phyloP scores from a whole-genome alignment of 2,113 vertebrate species.

The Danionella cerebrum region DNA sequence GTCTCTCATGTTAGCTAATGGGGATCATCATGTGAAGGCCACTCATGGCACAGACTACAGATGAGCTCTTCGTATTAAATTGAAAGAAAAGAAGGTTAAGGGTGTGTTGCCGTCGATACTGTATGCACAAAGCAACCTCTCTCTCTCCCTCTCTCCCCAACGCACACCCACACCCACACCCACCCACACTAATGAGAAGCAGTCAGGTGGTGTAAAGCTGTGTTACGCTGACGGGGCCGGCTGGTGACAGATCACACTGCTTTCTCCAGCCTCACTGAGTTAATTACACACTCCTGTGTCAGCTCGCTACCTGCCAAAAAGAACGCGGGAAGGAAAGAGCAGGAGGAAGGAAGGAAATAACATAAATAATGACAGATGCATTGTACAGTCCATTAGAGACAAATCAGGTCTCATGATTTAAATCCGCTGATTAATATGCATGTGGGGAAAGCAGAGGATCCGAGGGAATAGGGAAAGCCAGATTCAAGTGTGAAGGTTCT shows the following conservation, averaged over 20 bases:
- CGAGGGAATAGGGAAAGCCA: constrained; percentile 46
- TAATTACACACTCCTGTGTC: constrained; percentile 47
- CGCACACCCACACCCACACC: too few species aligned
- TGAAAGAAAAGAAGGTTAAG: background rate
- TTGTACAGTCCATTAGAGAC: constrained; percentile 53
- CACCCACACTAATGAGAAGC: constrained; percentile 15
- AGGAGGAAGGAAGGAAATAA: constrained; percentile 32
- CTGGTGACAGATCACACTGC: constrained; percentile 48
- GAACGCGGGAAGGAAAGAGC: constrained; percentile 29
- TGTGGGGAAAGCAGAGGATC: constrained; percentile 42
- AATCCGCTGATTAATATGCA: constrained; percentile 52
- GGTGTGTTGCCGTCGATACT: background rate
- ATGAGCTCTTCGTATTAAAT: background rate
- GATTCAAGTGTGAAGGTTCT: constrained; percentile 42
- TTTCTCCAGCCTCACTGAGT: constrained; percentile 48
- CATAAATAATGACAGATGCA: constrained; percentile 44
- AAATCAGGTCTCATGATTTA: constrained; percentile 45
- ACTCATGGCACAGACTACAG: constrained; percentile 30
- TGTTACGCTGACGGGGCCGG: constrained; percentile 43
- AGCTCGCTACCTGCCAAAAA: constrained; percentile 45
- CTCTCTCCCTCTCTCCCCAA: too few species aligned
- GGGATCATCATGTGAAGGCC: constrained; percentile 16
- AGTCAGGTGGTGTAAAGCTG: constrained; percentile 28
- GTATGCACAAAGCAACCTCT: too few species aligned
- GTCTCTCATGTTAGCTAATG: constrained; percentile 39